Percentiles rank a stretch among this genome's conserved stretches.
phyloP scores from a whole-genome alignment of 2,888 invertebrate genomes.

The Troides aeacus region DNA sequence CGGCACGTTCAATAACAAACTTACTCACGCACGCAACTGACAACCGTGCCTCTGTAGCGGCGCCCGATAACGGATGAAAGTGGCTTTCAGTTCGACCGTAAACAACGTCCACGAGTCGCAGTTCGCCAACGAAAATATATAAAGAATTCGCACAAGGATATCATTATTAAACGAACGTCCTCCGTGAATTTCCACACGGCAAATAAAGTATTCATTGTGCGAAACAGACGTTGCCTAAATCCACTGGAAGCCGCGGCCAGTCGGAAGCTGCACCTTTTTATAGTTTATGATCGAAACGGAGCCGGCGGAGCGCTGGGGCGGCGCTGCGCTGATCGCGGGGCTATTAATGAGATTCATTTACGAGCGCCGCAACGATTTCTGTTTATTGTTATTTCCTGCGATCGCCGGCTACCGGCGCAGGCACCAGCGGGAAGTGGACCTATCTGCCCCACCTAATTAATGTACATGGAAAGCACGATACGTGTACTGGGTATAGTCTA shows the following conservation, averaged over 20 bases:
- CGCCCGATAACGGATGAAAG: slow-evolving; percentile 2
- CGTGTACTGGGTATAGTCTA: too few relatives aligned
- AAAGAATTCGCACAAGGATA: slow-evolving; percentile 2
- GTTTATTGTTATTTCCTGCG: slow-evolving; percentile 38
- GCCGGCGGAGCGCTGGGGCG: slow-evolving; percentile 48
- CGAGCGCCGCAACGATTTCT: slow-evolving; percentile 39
- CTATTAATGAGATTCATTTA: slow-evolving; percentile 48
- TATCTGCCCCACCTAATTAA: too few relatives aligned
- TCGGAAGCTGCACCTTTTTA: slow-evolving; percentile 54
- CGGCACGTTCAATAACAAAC: too few relatives aligned
- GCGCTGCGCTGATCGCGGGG: slow-evolving; percentile 49
- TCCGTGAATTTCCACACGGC: slow-evolving; percentile 15
- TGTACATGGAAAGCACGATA: too few relatives aligned
- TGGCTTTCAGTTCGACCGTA: slow-evolving; percentile 2
- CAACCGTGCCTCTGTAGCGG: too few relatives aligned
- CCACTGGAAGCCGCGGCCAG: slow-evolving; percentile 50
- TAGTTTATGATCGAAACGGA: slow-evolving; percentile 48
- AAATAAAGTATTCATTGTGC: slow-evolving; percentile 43
- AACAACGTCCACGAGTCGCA: slow-evolving; percentile 1
- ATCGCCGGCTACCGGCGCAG: slow-evolving; percentile 9
- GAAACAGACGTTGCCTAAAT: slow-evolving; percentile 39
- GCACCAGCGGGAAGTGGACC: too few relatives aligned
- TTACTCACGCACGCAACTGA: too few relatives aligned
- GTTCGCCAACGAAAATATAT: slow-evolving; percentile 5
- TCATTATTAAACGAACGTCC: neutral